Evolutionary conservation across 2,113 vertebrate genomes (phyloP).

Genomic region (Saguinus imperator): DNA sequence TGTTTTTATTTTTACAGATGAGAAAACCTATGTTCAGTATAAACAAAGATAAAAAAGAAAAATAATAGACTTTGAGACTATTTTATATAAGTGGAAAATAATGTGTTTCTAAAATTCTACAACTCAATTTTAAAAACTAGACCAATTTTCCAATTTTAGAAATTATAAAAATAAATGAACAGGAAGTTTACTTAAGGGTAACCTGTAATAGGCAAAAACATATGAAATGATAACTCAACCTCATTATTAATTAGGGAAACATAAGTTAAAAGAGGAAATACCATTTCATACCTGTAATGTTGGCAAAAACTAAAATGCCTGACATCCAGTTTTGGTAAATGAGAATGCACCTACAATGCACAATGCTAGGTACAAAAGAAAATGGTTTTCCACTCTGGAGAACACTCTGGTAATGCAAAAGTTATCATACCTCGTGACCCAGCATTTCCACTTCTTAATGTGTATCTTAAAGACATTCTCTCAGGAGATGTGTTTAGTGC

Average conservation of each 20-base stretch:
- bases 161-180: not conserved
- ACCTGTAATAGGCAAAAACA: not conserved
- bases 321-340: constrained; percentile 38
- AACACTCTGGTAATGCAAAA: not conserved
- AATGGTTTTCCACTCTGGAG: not conserved
- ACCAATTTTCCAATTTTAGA: not conserved
- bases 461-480: not conserved
- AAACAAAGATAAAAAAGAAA: not conserved
- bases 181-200: not conserved
- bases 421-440: not conserved
- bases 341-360: not conserved
- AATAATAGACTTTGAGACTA: constrained; percentile 3
- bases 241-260: constrained; percentile 31
- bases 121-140: not conserved
- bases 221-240: not conserved
- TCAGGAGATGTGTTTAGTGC: not conserved
- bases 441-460: not conserved
- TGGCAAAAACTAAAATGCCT: constrained; percentile 49
- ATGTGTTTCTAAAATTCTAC: not conserved
- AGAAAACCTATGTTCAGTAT: not conserved
- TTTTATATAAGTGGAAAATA: not conserved
- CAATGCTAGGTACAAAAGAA: not conserved
- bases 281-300: not conserved
- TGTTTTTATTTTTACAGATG: not conserved
- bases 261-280: constrained; percentile 5